These are phyloP conservation scores for Aurelia coerulea DNA, from an alignment of 30 jellyfish, hydroid and myxozoan species.

Conservation along the genomic window DNA sequence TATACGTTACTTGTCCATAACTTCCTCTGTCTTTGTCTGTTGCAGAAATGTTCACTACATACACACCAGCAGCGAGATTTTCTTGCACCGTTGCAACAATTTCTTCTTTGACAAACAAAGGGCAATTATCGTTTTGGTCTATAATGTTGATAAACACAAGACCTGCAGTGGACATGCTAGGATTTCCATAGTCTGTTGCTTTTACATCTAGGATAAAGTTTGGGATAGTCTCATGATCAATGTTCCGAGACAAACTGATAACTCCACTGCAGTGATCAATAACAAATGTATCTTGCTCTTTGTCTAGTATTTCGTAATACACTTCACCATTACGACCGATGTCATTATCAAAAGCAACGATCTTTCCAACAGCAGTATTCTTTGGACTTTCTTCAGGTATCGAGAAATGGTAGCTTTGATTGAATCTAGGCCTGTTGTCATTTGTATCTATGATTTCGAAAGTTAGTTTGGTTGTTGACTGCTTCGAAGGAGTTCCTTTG, in stretches of 20 bases:
- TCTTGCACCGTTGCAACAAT: slow-evolving; percentile 32
- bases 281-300: slow-evolving; percentile 33
- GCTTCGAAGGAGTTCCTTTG: slow-evolving; percentile 47
- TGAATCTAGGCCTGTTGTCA: slow-evolving; percentile 79
- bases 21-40: slow-evolving; percentile 61
- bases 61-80: slow-evolving; percentile 43
- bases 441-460: slow-evolving; percentile 65
- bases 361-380: slow-evolving; percentile 54
- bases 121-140: slow-evolving; percentile 79
- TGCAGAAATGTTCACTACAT: slow-evolving; percentile 46
- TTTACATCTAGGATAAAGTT: slow-evolving; percentile 53
- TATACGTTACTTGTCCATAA: slow-evolving; percentile 46
- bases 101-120: slow-evolving; percentile 48
- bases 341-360: slow-evolving; percentile 75
- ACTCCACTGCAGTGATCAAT: slow-evolving; percentile 65
- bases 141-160: slow-evolving; percentile 61
- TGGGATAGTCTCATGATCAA: slow-evolving; percentile 64
- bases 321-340: slow-evolving; percentile 70
- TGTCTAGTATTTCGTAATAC: slow-evolving; percentile 41
- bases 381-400: slow-evolving; percentile 37
- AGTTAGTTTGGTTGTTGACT: slow-evolving; percentile 17
- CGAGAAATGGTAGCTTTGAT: slow-evolving; percentile 45
- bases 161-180: slow-evolving; percentile 61
- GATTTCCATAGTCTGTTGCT: slow-evolving; percentile 80
- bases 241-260: not conserved